Evolutionary conservation across 2,797 vertebrate genomes (phyloP).

Genomic region (Hylomyscus alleni): DNA sequence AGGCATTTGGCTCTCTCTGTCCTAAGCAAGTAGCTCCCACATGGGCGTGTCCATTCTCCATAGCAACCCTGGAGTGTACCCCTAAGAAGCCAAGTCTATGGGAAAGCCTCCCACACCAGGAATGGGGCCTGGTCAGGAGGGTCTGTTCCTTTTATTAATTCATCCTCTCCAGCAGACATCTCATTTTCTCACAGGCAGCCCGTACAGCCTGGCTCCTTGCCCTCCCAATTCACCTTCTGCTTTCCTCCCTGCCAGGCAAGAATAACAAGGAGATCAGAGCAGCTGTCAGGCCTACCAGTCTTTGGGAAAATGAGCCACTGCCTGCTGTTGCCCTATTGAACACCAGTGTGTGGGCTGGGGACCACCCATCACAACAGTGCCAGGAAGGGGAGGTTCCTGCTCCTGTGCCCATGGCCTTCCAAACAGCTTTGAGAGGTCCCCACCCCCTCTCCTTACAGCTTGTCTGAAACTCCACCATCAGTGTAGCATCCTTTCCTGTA

Average conservation of each 20-base stretch:
- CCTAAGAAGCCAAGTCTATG: neutral
- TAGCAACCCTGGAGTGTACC: rapidly evolving
- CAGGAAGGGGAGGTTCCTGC: neutral
- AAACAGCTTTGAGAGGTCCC: neutral
- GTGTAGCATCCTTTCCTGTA: no score
- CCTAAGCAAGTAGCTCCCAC: neutral
- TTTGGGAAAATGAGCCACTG: neutral
- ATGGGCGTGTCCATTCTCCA: neutral
- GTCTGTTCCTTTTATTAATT: constrained; percentile 75
- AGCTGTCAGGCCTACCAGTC: neutral
- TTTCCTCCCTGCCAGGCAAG: neutral
- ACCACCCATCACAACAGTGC: neutral
- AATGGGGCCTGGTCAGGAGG: constrained; percentile 29
- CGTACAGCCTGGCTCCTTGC: neutral
- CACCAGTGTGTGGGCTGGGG: neutral
- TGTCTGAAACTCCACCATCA: neutral
- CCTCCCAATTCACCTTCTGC: neutral
- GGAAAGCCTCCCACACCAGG: neutral
- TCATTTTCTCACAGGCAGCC: constrained; percentile 73
- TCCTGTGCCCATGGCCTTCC: neutral
- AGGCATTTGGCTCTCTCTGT: neutral
- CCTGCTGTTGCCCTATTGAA: neutral
- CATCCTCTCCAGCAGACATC: constrained; percentile 64
- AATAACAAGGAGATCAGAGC: constrained; percentile 45
- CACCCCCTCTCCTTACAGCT: neutral